Base-by-base conservation (phyloP, 2,797 vertebrate genomes). In the Australoheros facetus region DNA sequence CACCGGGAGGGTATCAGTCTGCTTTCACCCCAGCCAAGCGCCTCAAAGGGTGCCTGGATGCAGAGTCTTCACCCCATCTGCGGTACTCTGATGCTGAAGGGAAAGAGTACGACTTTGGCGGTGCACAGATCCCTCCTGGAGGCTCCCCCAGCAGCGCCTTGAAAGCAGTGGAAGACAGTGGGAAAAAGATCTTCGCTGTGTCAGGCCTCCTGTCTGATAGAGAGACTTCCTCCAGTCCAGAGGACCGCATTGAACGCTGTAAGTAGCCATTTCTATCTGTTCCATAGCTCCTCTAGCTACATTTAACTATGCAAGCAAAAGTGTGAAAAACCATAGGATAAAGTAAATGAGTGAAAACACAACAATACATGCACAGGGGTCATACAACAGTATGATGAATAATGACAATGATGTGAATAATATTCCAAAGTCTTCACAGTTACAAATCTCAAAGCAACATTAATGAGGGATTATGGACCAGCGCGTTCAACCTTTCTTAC, bases 201-300 rank as follows among this genome's bases (percentile, higher is more conserved):
- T 98, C 98, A 69, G 98, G 98, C 94, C 98, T 99, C 94, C 97
- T 99, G 93, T 99, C 98, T 26, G 98, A 99, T 90, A 96, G 98
- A 86, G 98, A 99, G 94, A 96, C 98, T 19, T 99, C 98, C 7
- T 99, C 98, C 84, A 99, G 98, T 92, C 98, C 98, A 0, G 98
- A 99, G 90, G 98, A 99, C 91, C 97, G 98, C 93, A 98, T 97
- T 76, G 98, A 99, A 76, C 97, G 98, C 96, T 99, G 98, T 99
- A 94, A 99, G 98, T 99, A 96, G 80, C 85, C 5, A 7, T 81
- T 84, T 16, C 82, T 83, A 56, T 7, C 39, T 77, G 32, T 86
- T 83, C 7, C 60, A 54, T 30, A 23, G 69, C 23, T 12, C 9
- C 45, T n/a, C 53, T 9, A 75, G 55, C 37, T 13, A 23, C 14